phyloP scores from a whole-genome alignment of 2,888 invertebrate species.

The Synergus gifuensis region DNA sequence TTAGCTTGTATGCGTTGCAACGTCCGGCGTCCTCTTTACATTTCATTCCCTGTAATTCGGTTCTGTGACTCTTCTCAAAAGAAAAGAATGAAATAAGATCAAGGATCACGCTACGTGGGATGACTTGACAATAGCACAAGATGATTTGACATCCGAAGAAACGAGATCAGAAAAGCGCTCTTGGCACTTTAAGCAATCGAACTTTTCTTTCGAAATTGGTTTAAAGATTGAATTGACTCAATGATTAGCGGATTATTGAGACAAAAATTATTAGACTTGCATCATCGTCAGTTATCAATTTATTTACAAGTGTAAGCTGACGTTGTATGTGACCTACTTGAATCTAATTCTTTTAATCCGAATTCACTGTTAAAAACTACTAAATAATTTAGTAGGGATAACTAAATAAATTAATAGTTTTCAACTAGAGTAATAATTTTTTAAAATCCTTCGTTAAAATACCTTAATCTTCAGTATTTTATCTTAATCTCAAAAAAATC shows the following conservation, averaged over 20 bases:
- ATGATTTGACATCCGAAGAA: conserved; percentile 24
- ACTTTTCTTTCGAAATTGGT: conserved; percentile 3
- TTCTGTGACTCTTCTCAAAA: conserved; percentile 43
- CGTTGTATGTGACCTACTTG: neutral
- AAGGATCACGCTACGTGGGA: conserved; percentile 49
- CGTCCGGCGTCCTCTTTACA: neutral
- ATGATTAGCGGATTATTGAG: neutral
- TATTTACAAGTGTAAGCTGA: neutral
- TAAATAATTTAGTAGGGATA: too few species aligned
- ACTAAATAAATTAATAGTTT: too few species aligned
- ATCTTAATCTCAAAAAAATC: too few species aligned
- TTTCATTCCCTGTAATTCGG: neutral
- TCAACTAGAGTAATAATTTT: too few species aligned
- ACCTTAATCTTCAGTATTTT: too few species aligned
- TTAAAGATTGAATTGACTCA: neutral
- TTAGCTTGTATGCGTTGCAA: neutral
- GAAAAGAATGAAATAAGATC: conserved; percentile 48
- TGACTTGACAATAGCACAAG: conserved; percentile 43
- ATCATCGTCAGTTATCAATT: neutral
- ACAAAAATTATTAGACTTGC: neutral
- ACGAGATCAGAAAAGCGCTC: conserved; percentile 15
- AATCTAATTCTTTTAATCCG: neutral
- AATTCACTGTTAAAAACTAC: too few species aligned
- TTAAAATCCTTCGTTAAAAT: too few species aligned
- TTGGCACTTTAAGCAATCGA: conserved; percentile 1